Percentiles rank a stretch among this genome's conserved stretches.
Evolutionary conservation across 2,888 invertebrate species (phyloP).

Genomic region (Caenorhabditis angaria): DNA sequence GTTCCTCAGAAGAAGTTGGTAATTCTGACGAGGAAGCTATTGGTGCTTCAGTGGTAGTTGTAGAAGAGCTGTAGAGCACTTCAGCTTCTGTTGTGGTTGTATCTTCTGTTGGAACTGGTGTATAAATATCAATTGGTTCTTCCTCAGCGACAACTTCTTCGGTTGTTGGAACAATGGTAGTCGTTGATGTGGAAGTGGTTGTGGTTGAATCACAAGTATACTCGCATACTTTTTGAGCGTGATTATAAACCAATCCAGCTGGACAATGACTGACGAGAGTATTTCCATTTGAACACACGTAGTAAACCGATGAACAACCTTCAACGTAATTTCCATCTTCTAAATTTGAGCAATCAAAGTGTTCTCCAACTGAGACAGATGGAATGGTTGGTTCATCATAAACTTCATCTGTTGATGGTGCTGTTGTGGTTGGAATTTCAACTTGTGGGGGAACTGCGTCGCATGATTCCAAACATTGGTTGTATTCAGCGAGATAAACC

Average conservation of each 20-base stretch:
- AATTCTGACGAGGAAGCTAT: no score
- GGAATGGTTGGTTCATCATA: conserved; percentile 7
- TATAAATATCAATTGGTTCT: conserved; percentile 1
- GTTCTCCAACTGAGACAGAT: conserved; percentile 1
- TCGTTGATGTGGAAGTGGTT: conserved; percentile 6
- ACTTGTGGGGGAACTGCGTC: conserved; percentile 10
- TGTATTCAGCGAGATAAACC: conserved; percentile 15
- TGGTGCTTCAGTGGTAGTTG: conserved; percentile 3
- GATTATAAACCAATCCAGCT: conserved; percentile 29
- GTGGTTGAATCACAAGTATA: conserved; percentile 18
- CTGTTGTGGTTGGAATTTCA: neutral
- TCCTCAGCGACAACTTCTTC: conserved; percentile 9
- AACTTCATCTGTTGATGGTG: conserved; percentile 4
- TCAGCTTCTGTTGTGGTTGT: conserved; percentile 13
- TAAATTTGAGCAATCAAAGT: conserved; percentile 32
- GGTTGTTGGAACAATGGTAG: conserved; percentile 6
- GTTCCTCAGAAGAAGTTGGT: neutral
- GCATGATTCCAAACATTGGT: conserved; percentile 27
- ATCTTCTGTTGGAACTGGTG: neutral
- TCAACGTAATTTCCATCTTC: conserved; percentile 39
- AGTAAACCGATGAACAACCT: conserved; percentile 41
- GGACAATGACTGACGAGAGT: conserved; percentile 32
- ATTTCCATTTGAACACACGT: conserved; percentile 25
- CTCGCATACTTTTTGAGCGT: conserved; percentile 28
- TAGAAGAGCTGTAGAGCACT: neutral